Conservation (phyloP, 2,113 vertebrate genomes). For the Gavia stellata region DNA sequence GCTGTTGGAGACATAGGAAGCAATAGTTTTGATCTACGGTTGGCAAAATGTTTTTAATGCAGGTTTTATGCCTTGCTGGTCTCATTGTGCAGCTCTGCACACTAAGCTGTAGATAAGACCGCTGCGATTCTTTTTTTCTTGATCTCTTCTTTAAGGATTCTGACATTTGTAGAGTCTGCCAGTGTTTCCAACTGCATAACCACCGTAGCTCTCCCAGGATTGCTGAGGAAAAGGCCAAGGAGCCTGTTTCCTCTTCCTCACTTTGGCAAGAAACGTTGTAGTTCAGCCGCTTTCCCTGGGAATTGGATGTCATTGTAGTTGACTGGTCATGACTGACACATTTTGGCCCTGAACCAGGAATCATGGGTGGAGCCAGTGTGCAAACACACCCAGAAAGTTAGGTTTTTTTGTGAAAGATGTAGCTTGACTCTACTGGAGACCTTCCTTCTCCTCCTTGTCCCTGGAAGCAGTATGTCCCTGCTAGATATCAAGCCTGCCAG, state of each 20-base stretch:
- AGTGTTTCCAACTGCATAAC: neutral
- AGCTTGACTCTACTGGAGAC: neutral
- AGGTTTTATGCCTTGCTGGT: neutral
- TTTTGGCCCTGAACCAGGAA: neutral
- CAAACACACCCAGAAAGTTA: neutral
- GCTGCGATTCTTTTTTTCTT: neutral
- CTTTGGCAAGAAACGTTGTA: neutral
- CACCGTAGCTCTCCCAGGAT: neutral
- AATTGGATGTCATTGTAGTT: neutral
- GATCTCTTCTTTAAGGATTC: neutral
- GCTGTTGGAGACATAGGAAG: neutral
- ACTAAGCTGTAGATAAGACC: neutral
- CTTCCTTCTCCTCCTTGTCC: neutral
- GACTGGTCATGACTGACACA: neutral
- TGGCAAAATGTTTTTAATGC: neutral
- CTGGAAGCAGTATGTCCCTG: rapidly evolving
- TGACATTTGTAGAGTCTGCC: neutral
- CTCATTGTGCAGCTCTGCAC: neutral
- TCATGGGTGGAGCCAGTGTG: neutral
- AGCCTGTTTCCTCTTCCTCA: neutral
- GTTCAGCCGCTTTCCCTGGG: neutral
- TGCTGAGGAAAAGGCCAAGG: neutral
- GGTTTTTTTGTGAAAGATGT: neutral
- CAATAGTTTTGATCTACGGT: neutral
- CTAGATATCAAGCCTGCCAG: neutral